Percentiles rank a stretch among this genome's conserved stretches.
phyloP scores from a whole-genome alignment of 2,888 invertebrate genomes.

The Lamproptera curius region DNA sequence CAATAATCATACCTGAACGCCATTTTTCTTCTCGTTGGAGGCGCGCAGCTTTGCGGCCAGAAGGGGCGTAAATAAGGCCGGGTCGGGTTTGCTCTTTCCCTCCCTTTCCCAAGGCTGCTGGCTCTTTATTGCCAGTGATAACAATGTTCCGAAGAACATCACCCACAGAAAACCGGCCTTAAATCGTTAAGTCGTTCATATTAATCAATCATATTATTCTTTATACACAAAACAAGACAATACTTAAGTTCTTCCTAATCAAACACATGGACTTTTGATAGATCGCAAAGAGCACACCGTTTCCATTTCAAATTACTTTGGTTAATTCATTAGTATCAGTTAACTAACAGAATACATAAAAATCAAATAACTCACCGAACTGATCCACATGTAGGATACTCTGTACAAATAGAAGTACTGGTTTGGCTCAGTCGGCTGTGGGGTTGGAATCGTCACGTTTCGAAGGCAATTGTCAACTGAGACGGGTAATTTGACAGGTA shows the following conservation, averaged over 20 bases:
- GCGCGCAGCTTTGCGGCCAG: conserved; percentile 26
- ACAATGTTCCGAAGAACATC: conserved; percentile 26
- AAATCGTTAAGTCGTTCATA: too few species aligned
- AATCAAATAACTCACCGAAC: conserved; percentile 52
- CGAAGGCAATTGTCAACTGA: conserved; percentile 76
- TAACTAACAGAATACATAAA: too few species aligned
- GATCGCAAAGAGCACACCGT: too few species aligned
- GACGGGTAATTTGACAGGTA: conserved; percentile 76
- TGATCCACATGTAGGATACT: conserved; percentile 86
- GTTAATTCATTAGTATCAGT: too few species aligned
- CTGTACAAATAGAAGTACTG: conserved; percentile 82
- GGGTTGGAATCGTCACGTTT: conserved; percentile 42
- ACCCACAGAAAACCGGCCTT: conserved; percentile 34
- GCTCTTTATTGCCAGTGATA: conserved; percentile 26
- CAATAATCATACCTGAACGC: conserved; percentile 22
- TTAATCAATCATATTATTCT: too few species aligned
- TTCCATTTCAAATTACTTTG: too few species aligned
- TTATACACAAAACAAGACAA: too few species aligned
- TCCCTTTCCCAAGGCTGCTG: conserved; percentile 29
- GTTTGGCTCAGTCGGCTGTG: conserved; percentile 29
- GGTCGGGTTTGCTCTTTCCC: conserved; percentile 28
- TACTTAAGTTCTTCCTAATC: too few species aligned
- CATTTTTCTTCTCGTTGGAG: conserved; percentile 22
- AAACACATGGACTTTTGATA: too few species aligned
- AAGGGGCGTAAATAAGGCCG: conserved; percentile 32